These are phyloP conservation scores for Mechanitis messenoides DNA, from an alignment of 2,888 invertebrate genomes.

Conservation along the genomic window DNA sequence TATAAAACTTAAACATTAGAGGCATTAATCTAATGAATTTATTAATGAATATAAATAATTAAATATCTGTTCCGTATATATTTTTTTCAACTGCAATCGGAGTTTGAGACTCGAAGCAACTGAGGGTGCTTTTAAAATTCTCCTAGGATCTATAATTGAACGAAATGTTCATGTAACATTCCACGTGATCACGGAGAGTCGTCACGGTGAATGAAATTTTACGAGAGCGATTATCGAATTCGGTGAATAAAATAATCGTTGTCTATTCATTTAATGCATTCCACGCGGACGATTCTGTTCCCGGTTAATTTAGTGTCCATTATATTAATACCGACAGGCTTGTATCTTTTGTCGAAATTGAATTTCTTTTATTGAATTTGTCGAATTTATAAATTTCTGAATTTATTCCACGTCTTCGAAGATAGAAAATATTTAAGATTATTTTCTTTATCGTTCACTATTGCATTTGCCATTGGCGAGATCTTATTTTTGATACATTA, in stretches of 20 bases:
- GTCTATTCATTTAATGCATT: constrained; percentile 55
- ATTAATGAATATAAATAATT: too few relatives aligned
- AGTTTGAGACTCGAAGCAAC: too few relatives aligned
- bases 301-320: constrained; percentile 52
- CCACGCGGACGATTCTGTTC: constrained; percentile 41
- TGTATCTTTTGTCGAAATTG: constrained; percentile 44
- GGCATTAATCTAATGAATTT: too few relatives aligned
- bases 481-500: too few relatives aligned
- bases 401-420: constrained; percentile 36
- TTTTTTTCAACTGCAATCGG: too few relatives aligned
- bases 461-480: too few relatives aligned
- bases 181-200: constrained; percentile 28
- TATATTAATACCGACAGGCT: constrained; percentile 45
- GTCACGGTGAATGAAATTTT: constrained; percentile 34
- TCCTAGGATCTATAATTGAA: constrained; percentile 6
- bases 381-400: constrained; percentile 40
- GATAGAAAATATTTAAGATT: background rate
- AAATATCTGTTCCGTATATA: too few relatives aligned
- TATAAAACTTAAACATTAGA: too few relatives aligned
- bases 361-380: constrained; percentile 53
- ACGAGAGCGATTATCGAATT: background rate
- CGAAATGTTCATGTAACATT: constrained; percentile 32
- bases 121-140: too few relatives aligned
- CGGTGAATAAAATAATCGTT: constrained; percentile 23
- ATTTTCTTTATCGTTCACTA: background rate